Conservation (phyloP, 2,888 invertebrate species). For the Drosophila hamatofila region DNA sequence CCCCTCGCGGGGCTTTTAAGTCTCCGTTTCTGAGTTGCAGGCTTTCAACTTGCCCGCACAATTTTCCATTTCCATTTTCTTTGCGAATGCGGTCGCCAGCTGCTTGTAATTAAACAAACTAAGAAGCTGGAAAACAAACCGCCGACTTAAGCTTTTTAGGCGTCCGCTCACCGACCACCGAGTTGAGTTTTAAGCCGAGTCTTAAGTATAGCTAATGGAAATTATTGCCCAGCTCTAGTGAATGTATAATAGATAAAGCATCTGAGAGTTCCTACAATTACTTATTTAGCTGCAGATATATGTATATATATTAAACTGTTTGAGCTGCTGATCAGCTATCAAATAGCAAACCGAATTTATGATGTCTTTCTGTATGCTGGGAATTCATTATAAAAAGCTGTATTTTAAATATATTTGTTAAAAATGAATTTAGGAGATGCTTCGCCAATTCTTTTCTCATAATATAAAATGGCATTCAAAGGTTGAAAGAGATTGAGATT, state of each 20-base stretch:
- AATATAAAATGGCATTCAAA: too few relatives aligned
- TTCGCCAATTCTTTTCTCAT: too few relatives aligned
- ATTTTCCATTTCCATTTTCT: constrained; percentile 75
- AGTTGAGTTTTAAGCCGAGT: neutral
- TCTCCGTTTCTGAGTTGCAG: constrained; percentile 30
- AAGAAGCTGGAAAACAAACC: constrained; percentile 40
- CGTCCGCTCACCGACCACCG: constrained; percentile 3
- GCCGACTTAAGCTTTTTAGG: constrained; percentile 14
- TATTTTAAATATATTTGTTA: too few relatives aligned
- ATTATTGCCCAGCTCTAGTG: constrained; percentile 21
- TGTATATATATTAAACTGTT: neutral
- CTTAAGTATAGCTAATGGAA: constrained; percentile 36
- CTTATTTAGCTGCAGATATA: too few relatives aligned
- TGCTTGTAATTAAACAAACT: constrained; percentile 57
- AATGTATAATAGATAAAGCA: neutral
- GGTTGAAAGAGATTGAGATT: too few relatives aligned
- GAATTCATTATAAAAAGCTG: too few relatives aligned
- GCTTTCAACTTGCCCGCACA: constrained; percentile 70
- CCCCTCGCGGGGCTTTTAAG: constrained; percentile 33
- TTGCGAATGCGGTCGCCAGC: constrained; percentile 75
- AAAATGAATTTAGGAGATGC: too few relatives aligned
- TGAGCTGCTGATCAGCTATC: neutral
- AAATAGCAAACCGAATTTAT: too few relatives aligned
- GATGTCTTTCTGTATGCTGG: too few relatives aligned
- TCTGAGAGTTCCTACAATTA: neutral